These are phyloP conservation scores for Ardeotis arabs DNA, from an alignment of 2,113 vertebrate species.

Conservation along the genomic window DNA sequence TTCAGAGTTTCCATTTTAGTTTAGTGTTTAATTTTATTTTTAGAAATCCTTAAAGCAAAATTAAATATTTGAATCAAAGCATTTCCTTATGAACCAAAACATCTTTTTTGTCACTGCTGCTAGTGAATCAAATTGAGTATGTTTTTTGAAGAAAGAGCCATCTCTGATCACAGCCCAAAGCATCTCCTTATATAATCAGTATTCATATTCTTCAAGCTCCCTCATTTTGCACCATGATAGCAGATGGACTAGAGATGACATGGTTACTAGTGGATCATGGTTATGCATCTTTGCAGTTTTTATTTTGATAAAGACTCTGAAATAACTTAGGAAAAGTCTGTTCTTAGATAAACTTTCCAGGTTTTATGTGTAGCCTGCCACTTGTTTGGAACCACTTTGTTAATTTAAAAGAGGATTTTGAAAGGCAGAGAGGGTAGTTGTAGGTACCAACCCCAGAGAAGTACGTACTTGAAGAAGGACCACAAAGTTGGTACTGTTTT, in stretches of 20 bases:
- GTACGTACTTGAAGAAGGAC: not conserved
- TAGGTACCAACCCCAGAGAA: not conserved
- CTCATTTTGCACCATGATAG: not conserved
- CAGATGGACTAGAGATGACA: not conserved
- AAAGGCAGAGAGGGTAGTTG: not conserved
- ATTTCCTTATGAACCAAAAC: not conserved
- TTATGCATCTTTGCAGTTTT: not conserved
- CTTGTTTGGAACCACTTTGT: not conserved
- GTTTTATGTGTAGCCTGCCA: not conserved
- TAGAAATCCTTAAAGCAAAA: not conserved
- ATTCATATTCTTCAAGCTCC: not conserved
- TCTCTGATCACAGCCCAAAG: not conserved
- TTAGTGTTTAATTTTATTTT: not conserved
- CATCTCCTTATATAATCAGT: not conserved
- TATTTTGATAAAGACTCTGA: not conserved
- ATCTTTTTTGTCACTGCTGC: not conserved
- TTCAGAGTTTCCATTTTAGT: not conserved
- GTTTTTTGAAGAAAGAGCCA: not conserved
- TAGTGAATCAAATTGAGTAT: not conserved
- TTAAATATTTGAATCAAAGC: not conserved
- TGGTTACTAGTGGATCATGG: not conserved
- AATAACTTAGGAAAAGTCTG: not conserved
- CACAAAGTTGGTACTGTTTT: not conserved
- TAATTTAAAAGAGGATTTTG: not conserved
- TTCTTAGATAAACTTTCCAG: not conserved